Evolutionary conservation across 2,113 vertebrate genomes (phyloP).

Genomic region (Pelmatolapia mariae): DNA sequence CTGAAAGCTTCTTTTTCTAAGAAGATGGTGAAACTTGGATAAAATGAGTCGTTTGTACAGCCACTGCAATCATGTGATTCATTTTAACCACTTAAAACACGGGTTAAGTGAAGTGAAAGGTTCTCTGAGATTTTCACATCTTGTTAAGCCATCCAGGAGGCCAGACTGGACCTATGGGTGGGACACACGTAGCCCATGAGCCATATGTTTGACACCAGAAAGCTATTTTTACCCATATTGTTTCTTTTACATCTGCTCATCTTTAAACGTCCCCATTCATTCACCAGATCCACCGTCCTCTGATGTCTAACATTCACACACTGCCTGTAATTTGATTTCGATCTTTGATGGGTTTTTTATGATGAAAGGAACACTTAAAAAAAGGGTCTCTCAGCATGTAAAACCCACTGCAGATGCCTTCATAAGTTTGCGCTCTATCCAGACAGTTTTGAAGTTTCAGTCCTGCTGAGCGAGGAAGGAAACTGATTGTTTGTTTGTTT

Average conservation of each 20-base stretch:
- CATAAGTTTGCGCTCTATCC: background rate
- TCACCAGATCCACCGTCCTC: background rate
- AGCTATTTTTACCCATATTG: background rate
- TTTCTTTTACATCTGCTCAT: background rate
- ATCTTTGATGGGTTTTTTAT: background rate
- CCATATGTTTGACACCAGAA: background rate
- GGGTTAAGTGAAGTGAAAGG: background rate
- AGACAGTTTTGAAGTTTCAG: slow-evolving; percentile 40
- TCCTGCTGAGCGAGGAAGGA: slow-evolving; percentile 47
- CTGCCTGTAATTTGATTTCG: background rate
- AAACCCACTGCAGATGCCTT: slow-evolving; percentile 3
- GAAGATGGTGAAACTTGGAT: background rate
- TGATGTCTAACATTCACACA: background rate
- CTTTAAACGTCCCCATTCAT: background rate
- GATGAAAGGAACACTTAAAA: background rate
- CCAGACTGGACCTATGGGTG: background rate
- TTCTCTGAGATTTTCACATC: background rate
- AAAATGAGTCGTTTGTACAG: fast-evolving
- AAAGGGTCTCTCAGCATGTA: background rate
- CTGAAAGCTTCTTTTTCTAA: background rate
- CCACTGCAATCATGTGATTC: background rate
- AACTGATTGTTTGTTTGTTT: slow-evolving; percentile 61
- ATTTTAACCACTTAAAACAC: background rate
- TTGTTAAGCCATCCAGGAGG: background rate
- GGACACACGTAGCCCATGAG: background rate